These are phyloP conservation scores for Tor tambroides DNA, from an alignment of 2,113 vertebrate genomes.

Conservation along the genomic window DNA sequence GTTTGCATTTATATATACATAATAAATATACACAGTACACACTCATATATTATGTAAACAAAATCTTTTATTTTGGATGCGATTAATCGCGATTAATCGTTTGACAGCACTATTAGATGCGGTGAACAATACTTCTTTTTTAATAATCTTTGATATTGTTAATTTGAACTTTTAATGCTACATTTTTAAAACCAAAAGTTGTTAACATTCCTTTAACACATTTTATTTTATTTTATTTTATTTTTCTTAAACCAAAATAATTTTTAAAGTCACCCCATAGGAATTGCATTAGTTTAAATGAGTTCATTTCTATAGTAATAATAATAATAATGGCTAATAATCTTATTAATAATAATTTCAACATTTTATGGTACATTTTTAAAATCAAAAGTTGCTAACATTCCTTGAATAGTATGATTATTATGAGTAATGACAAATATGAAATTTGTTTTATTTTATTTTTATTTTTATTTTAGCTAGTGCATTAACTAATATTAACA, in stretches of 20 bases:
- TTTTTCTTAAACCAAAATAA: not conserved
- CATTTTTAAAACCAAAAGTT: not conserved
- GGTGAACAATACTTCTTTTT: not conserved
- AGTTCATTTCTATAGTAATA: not conserved
- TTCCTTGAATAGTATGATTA: not conserved
- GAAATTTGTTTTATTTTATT: too few relatives aligned
- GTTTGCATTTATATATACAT: too few relatives aligned
- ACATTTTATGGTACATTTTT: not conserved
- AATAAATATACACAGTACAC: too few relatives aligned
- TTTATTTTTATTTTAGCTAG: not conserved
- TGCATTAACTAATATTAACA: not conserved
- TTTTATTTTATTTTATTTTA: not conserved
- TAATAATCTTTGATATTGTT: not conserved
- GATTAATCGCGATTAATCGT: too few relatives aligned
- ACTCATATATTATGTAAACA: too few relatives aligned
- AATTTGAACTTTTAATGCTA: not conserved
- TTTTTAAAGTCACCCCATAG: too few relatives aligned
- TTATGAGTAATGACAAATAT: too few relatives aligned
- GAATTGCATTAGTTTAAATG: too few relatives aligned
- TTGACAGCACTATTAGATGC: too few relatives aligned
- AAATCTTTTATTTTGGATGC: too few relatives aligned
- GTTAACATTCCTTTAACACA: not conserved
- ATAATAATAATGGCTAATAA: not conserved
- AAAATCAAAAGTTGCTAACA: not conserved
- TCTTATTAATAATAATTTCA: not conserved